Conservation (phyloP, 30 jellyfish, hydroid and myxozoan genomes). For the Phacellophora camtschatica region DNA sequence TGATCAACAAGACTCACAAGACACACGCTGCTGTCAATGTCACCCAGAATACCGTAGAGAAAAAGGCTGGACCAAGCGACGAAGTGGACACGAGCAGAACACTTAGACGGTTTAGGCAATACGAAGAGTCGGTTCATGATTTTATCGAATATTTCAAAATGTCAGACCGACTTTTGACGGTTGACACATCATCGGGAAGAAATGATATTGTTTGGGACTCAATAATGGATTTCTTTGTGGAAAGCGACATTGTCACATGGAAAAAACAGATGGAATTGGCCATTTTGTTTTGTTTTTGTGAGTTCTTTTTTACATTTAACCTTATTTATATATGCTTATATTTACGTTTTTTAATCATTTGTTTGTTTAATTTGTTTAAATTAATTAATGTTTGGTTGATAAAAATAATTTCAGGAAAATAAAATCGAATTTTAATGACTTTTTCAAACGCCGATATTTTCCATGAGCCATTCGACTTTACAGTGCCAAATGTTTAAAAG, state of each 20-base stretch:
- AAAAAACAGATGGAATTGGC: constrained; percentile 54
- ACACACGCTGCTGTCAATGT: constrained; percentile 83
- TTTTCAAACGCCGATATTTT: too few species aligned
- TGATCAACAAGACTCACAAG: constrained; percentile 73
- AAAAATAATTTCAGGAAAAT: too few species aligned
- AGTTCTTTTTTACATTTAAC: background rate
- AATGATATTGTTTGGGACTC: constrained; percentile 84
- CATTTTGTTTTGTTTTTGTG: constrained; percentile 68
- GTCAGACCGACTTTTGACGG: constrained; percentile 69
- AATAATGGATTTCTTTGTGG: constrained; percentile 50
- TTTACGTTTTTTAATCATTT: too few species aligned
- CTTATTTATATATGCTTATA: too few species aligned
- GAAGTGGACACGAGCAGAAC: constrained; percentile 97
- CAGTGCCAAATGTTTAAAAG: too few species aligned
- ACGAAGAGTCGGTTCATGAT: constrained; percentile 81
- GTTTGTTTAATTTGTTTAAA: too few species aligned
- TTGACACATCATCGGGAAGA: constrained; percentile 82
- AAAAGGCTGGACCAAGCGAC: constrained; percentile 66
- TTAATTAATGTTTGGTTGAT: too few species aligned
- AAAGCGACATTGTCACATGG: constrained; percentile 71
- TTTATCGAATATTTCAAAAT: constrained; percentile 61
- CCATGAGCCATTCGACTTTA: too few species aligned
- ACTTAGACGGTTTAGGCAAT: constrained; percentile 60
- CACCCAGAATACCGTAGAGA: constrained; percentile 13
- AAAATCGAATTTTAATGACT: too few species aligned